phyloP scores from a whole-genome alignment of 2,797 vertebrate species.

The Dermochelys coriacea region DNA sequence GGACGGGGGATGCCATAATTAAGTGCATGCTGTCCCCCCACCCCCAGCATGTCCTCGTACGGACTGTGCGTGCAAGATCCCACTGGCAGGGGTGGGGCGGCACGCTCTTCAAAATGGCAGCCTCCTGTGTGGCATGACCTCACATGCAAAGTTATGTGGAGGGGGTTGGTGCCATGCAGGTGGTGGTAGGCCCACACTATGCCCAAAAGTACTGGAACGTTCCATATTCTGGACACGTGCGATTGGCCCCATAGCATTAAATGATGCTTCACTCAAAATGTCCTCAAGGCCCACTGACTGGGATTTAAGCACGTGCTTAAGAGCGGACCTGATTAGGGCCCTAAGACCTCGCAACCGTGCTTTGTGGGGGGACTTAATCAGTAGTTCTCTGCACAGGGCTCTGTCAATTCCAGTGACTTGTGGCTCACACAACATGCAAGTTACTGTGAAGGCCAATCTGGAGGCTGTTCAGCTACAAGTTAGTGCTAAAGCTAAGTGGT shows the following conservation, averaged over 20 bases:
- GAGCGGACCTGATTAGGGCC: not conserved
- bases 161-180: not conserved
- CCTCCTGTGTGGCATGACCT: not conserved
- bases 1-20: not conserved
- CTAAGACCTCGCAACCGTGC: not conserved
- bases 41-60: not conserved
- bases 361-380: not conserved
- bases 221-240: not conserved
- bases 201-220: not conserved
- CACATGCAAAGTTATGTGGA: not conserved
- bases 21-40: not conserved
- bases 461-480: not conserved
- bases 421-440: constrained; percentile 6
- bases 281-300: not conserved
- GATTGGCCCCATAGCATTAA: not conserved
- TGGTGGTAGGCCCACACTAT: not conserved
- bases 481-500: not conserved
- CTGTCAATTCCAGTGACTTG: not conserved
- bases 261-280: not conserved
- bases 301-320: not conserved
- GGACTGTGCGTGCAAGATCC: not conserved
- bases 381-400: not conserved
- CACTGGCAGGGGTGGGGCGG: not conserved
- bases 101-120: not conserved
- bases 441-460: not conserved